Conservation (phyloP, 2,797 vertebrate genomes). For the Novumbra hubbsi region DNA sequence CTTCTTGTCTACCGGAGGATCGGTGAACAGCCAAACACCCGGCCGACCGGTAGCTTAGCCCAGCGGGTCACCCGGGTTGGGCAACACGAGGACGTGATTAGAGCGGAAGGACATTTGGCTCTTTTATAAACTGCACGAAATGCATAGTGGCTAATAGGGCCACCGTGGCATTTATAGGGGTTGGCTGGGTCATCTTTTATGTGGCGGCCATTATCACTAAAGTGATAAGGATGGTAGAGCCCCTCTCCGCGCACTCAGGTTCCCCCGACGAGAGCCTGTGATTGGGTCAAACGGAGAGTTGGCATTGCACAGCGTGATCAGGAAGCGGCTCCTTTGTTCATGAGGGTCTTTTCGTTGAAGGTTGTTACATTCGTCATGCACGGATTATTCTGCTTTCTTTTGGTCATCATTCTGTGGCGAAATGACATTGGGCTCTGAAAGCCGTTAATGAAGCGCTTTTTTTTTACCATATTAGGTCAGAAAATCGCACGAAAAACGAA, state of each 20-base stretch:
- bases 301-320: no score
- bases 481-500: neutral
- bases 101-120: constrained; percentile 76
- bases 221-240: constrained; percentile 70
- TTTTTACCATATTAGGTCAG: neutral
- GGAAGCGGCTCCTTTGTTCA: neutral
- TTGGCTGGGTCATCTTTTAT: constrained; percentile 73
- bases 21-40: constrained; percentile 27
- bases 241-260: constrained; percentile 21
- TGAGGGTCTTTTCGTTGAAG: neutral
- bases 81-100: constrained; percentile 76
- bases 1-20: neutral
- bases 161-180: constrained; percentile 74
- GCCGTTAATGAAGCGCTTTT: neutral
- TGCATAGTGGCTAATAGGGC: constrained; percentile 78
- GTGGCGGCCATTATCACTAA: constrained; percentile 72
- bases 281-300: constrained; percentile 11
- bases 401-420: neutral
- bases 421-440: neutral
- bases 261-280: neutral
- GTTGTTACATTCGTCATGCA: neutral
- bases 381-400: neutral
- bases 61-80: constrained; percentile 66
- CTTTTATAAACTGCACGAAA: constrained; percentile 76
- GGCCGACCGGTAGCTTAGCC: no score